A percentile compares a stretch with the other conserved stretches of the same genome.
These are phyloP conservation scores for Elymnias hypermnestra DNA, from an alignment of 1,140 invertebrate species.

Conservation along the genomic window DNA sequence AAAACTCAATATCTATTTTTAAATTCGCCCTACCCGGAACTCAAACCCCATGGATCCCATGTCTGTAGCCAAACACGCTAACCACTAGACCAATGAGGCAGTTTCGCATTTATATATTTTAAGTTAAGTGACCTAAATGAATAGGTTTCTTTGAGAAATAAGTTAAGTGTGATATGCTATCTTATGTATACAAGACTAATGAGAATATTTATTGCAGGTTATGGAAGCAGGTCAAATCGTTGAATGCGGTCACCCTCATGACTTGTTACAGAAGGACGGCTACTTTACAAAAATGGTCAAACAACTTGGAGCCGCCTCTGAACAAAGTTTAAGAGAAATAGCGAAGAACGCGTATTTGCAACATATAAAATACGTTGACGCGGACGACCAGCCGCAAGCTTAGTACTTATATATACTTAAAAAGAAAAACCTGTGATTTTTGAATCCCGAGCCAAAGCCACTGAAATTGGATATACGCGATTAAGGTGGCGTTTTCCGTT, in stretches of 20 bases:
- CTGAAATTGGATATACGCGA: not conserved
- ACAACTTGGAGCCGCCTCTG: constrained; percentile 60
- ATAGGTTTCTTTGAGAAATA: not conserved
- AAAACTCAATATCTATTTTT: too few relatives aligned
- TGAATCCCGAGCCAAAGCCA: not conserved
- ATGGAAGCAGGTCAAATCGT: constrained; percentile 79
- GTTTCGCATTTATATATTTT: too few relatives aligned
- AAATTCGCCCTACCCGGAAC: too few relatives aligned
- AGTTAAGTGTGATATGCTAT: too few relatives aligned
- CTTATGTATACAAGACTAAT: too few relatives aligned
- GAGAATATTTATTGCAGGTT: too few relatives aligned
- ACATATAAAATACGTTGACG: constrained; percentile 70
- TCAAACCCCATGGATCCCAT: too few relatives aligned
- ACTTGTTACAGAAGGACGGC: constrained; percentile 80
- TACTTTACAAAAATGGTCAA: constrained; percentile 75
- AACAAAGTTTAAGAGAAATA: constrained; percentile 63
- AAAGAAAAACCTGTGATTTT: not conserved
- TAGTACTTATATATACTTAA: constrained; percentile 6
- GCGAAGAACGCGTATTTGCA: constrained; percentile 58
- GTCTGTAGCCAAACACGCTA: too few relatives aligned
- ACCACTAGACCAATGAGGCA: too few relatives aligned
- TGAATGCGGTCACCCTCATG: constrained; percentile 84
- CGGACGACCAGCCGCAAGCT: constrained; percentile 36
- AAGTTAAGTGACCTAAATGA: too few relatives aligned
- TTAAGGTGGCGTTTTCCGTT: too few relatives aligned